These are phyloP conservation scores for Morus bassanus DNA, from an alignment of 2,797 vertebrate species.

Conservation along the genomic window DNA sequence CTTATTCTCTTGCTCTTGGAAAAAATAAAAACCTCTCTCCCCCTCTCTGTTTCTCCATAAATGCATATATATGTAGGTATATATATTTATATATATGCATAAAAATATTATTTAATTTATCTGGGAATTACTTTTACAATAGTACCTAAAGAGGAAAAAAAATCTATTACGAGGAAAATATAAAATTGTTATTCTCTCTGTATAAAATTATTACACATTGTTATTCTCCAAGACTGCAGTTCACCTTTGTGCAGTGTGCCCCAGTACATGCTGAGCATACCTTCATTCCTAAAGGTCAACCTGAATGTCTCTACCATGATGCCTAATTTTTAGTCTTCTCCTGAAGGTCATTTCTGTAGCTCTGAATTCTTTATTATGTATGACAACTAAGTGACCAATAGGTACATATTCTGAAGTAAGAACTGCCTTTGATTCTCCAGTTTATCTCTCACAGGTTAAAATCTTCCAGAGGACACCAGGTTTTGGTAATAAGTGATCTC, in stretches of 20 bases:
- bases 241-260: background rate
- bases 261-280: background rate
- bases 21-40: background rate
- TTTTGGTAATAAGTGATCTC: background rate
- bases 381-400: background rate
- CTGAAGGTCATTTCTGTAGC: background rate
- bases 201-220: background rate
- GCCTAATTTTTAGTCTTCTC: background rate
- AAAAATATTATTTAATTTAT: background rate
- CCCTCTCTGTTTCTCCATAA: background rate
- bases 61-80: background rate
- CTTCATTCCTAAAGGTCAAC: background rate
- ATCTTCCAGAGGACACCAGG: background rate
- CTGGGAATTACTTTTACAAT: background rate
- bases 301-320: background rate
- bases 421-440: background rate
- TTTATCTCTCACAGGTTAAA: background rate
- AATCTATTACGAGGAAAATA: background rate
- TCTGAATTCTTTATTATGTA: background rate
- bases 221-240: background rate
- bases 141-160: background rate
- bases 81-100: background rate
- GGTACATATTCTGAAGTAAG: background rate
- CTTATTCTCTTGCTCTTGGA: background rate
- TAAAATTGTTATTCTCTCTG: background rate